Base-by-base conservation (phyloP, 2,888 invertebrate genomes). In the Phyllotreta striolata region DNA sequence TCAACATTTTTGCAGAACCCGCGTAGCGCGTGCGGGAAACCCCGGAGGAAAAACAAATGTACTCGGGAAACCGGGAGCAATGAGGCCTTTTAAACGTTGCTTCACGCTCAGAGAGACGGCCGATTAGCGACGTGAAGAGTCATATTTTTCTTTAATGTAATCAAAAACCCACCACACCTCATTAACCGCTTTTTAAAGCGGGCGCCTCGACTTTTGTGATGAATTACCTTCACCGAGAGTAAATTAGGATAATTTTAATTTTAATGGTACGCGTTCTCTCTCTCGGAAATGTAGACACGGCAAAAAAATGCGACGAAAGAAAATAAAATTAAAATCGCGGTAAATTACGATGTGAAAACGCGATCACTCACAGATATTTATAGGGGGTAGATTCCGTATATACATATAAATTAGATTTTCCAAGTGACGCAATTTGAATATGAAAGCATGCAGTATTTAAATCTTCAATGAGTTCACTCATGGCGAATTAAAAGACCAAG, bases 111-210 rank as follows among this genome's bases (percentile, higher is more conserved):
- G 7, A 49, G 12, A 40, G 41, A 62, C 44, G 51, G 35, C 13
- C 52, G 51, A 44, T 57, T 62, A 57, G 14, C 6, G 38, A 34
- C 13, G 41, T 52, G 51, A 51, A 49, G 51, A 51, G 44, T 56
- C 51, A 44, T 52, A 62, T 62, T 62, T 57, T 52, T 55, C 51
- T 35, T 41, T 12, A 44, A 44, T 44, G 44, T 63, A 44, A 44
- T 49, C 44, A 62, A 52, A 59, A 57, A 62, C 51, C 37, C 57
- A 51, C 62, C 52, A 57, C 62, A 57, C 62, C 62, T 52, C 62
- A 63, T 63, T 57, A 63, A 57, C 43, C 43, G 41, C 49, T 62
- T 63, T 63, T 63, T 46, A 63, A 24, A 9, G 43, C 40, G 44
- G 34, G 39, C 47, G 56, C 49, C 58, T 58, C 58, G 49, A 38